A percentile compares a stretch with the other conserved stretches of the same genome.
Conservation (phyloP, 2,797 vertebrate species). For the Chelon auratus region DNA sequence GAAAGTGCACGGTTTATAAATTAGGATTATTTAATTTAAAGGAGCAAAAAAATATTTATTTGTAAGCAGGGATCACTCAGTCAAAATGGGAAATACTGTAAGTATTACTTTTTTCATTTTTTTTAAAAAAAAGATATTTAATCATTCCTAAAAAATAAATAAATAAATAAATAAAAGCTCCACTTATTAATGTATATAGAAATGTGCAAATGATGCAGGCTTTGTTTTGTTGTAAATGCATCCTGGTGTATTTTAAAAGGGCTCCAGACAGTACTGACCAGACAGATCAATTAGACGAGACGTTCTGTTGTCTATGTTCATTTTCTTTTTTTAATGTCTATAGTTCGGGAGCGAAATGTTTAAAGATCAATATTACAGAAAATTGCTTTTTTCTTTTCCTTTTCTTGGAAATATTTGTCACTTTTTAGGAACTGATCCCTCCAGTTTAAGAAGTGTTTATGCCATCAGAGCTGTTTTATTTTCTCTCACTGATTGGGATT, state of each 20-base stretch:
- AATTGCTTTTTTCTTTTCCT: not conserved
- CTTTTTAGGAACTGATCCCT: not conserved
- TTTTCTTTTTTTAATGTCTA: conserved; percentile 25
- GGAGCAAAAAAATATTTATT: conserved; percentile 61
- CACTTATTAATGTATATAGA: conserved; percentile 7
- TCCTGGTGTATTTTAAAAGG: conserved; percentile 2
- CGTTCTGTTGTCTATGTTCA: conserved; percentile 30
- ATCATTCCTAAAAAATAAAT: conserved; percentile 8
- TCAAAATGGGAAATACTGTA: conserved; percentile 36
- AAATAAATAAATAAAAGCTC: conserved; percentile 5
- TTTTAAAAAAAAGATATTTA: conserved; percentile 30
- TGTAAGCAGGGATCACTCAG: conserved; percentile 23
- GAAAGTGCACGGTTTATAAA: conserved; percentile 22
- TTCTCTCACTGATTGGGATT: not conserved
- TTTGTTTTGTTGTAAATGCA: conserved; percentile 6
- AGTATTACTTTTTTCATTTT: conserved; percentile 10
- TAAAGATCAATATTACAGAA: not conserved
- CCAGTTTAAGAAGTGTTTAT: not conserved
- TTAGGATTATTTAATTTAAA: conserved; percentile 58
- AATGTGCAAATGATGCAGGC: conserved; percentile 3
- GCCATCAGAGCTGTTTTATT: conserved; percentile 14
- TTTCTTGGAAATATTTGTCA: not conserved
- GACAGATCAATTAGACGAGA: conserved; percentile 3
- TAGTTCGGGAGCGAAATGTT: conserved; percentile 6
- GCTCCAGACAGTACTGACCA: not conserved